Percentiles rank a stretch among this genome's conserved stretches.
Conservation (phyloP, 1,140 invertebrate species). For the Brachionus sp. region DNA sequence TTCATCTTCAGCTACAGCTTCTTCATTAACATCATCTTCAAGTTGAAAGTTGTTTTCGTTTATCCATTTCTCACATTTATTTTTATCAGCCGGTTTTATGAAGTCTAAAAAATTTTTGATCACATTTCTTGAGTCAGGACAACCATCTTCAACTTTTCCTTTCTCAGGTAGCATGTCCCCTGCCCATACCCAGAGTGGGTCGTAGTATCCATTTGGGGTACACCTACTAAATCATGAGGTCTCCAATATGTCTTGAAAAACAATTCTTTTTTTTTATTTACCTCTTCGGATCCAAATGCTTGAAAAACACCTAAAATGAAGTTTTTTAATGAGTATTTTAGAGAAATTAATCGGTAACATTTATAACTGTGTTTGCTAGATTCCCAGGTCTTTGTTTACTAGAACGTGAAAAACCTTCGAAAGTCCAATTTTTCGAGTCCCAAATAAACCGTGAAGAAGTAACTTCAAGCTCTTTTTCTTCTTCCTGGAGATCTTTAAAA, state of each 20-base stretch:
- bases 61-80: no score
- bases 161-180: neutral
- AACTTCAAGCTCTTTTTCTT: no score
- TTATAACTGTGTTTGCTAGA: slow-evolving; percentile 4
- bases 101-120: no score
- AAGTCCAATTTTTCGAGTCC: neutral
- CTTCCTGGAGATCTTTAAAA: no score
- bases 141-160: neutral
- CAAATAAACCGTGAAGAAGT: no score
- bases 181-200: neutral
- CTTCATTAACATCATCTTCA: no score
- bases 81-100: no score
- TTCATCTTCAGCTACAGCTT: no score
- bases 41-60: no score
- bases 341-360: neutral
- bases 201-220: slow-evolving; percentile 10
- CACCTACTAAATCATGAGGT: neutral
- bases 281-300: no score
- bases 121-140: neutral
- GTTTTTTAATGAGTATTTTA: slow-evolving; percentile 5
- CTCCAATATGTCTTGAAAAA: slow-evolving; percentile 15
- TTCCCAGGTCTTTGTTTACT: neutral
- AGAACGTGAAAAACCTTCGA: neutral
- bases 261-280: neutral
- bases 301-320: no score